Base-by-base conservation (phyloP, 2,797 vertebrate species). In the Psittacula derbiana region DNA sequence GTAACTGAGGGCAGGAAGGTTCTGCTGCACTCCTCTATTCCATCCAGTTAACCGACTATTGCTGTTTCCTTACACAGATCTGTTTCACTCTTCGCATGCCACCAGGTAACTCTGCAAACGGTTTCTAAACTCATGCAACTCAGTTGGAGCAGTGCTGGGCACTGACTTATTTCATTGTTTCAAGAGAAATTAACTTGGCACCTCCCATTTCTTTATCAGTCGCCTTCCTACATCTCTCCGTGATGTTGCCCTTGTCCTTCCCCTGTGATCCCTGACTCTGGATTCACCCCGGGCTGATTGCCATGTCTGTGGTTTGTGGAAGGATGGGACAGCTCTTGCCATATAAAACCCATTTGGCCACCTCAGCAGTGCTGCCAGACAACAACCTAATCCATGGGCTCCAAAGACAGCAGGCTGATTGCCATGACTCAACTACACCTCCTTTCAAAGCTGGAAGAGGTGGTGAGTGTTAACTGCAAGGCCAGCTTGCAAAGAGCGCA, bases 211-310 rank as follows among this genome's bases (percentile, higher is more conserved):
- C 67, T 30, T 41, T 71, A 3, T 18, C 30, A 19, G 10, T 66
- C 3, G 0, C 27, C 31, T 52, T 73, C 58, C 66, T 33, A 3
- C 12, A 6, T 40, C n/a, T 33, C 53, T 30, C 55, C 47, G 27
- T 10, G 16, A 36, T 10, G 10, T 5, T n/a, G 64, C 23, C 61
- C 27, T 50, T 19, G 13, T n/a, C 61, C 36, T 52, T 49, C 23
- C 33, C 11, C 47, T 2, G 0, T 8, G 38, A 67, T 15, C 36
- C 24, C n/a, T 1, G 9, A 5, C 60, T 43, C 53, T 27, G n/a
- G 60, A 41, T 44, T n/a, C 53, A 41, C 33, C 27, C 67, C 25
- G 12, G 25, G 25, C 1, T 1, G 15, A 50, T 28, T 76, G 30
- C 53, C 36, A 30, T 4, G 19, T n/a, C 33, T 43, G 8, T 28